Evolutionary conservation across 1,140 invertebrate genomes (phyloP).

Genomic region (Sminthurides bifidus): DNA sequence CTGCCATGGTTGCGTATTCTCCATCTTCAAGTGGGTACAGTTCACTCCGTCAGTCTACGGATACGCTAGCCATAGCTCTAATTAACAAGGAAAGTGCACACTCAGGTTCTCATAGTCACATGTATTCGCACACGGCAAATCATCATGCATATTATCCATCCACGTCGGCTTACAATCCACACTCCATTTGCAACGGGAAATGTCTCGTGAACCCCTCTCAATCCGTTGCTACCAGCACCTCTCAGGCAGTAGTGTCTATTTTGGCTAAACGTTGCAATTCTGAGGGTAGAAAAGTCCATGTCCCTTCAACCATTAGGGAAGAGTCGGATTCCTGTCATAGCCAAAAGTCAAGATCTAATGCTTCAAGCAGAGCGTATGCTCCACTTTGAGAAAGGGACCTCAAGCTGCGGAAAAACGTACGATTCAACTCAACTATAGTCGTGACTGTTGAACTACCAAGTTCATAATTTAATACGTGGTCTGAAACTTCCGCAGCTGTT

Average conservation of each 20-base stretch:
- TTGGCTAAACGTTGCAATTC: slow-evolving; percentile 3
- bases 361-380: slow-evolving; percentile 9
- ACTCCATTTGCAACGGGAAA: background rate
- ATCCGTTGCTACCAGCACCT: background rate
- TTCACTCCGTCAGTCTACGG: slow-evolving; percentile 25
- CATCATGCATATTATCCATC: slow-evolving; percentile 13
- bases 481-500: no score
- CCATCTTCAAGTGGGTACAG: slow-evolving; percentile 29
- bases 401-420: no score
- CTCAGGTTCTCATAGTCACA: no score
- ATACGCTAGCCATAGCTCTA: slow-evolving; percentile 12
- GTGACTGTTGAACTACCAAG: no score
- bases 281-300: slow-evolving; percentile 22
- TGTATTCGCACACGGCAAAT: background rate
- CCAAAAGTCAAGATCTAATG: slow-evolving; percentile 22
- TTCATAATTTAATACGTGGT: no score
- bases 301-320: slow-evolving; percentile 29
- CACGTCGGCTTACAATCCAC: background rate
- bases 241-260: slow-evolving; percentile 7
- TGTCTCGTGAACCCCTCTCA: background rate
- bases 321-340: slow-evolving; percentile 29
- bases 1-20: slow-evolving; percentile 16
- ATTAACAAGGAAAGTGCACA: slow-evolving; percentile 8
- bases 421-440: no score
- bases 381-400: slow-evolving; percentile 5